A percentile compares a stretch with the other conserved stretches of the same genome.
Conservation (phyloP, 2,113 vertebrate species). For the Lasiurus cinereus region DNA sequence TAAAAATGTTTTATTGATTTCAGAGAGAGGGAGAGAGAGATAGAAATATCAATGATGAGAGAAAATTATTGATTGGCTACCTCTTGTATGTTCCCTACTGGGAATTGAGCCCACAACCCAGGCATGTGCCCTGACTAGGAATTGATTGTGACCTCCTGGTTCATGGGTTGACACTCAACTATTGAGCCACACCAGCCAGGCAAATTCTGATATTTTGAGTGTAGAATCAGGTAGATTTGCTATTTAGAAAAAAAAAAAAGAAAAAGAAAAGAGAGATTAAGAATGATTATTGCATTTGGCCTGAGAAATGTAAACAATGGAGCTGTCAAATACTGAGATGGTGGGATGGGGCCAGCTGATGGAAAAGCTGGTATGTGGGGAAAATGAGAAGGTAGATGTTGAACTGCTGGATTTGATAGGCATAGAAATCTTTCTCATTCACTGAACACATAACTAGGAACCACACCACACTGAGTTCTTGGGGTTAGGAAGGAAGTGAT, state of each 20-base stretch:
- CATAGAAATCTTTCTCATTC: not conserved
- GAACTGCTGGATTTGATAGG: not conserved
- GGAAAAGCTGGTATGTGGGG: not conserved
- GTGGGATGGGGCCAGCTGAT: not conserved
- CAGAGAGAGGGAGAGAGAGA: too few species aligned
- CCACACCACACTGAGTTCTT: too few species aligned
- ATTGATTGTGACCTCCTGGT: too few species aligned
- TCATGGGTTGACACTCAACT: too few species aligned
- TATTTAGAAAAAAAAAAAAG: constrained; percentile 20
- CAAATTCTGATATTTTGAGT: not conserved
- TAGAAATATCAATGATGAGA: too few species aligned
- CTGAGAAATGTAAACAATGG: not conserved
- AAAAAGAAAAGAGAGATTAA: not conserved
- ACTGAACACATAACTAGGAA: not conserved
- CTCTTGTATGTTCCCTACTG: too few species aligned
- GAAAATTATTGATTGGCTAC: too few species aligned
- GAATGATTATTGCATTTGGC: not conserved
- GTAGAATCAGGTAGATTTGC: not conserved
- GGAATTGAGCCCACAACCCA: too few species aligned
- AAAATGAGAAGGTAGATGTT: not conserved
- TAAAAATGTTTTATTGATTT: too few species aligned
- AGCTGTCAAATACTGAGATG: not conserved
- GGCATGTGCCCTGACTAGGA: too few species aligned
- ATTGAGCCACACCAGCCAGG: too few species aligned
- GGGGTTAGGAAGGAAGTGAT: not conserved